Percentiles rank a stretch among this genome's conserved stretches.
These are phyloP conservation scores for Hippocampus abdominalis DNA, from an alignment of 2,113 vertebrate species.

Conservation along the genomic window DNA sequence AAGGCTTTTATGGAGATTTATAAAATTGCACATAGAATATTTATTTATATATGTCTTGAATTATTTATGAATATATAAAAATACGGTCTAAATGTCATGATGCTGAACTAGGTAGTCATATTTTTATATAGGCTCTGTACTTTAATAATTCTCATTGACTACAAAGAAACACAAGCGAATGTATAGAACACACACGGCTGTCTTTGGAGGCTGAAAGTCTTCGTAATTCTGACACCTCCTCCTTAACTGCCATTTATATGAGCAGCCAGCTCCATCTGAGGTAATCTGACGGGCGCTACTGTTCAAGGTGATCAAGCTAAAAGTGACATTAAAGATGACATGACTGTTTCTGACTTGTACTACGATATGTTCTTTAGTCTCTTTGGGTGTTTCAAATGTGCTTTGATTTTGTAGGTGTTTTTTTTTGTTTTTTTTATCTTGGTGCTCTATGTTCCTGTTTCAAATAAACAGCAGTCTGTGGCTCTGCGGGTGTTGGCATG, in stretches of 20 bases:
- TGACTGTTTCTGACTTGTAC: slow-evolving; percentile 50
- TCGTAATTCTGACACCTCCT: slow-evolving; percentile 20
- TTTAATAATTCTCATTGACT: slow-evolving; percentile 70
- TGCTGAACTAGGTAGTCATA: slow-evolving; percentile 65
- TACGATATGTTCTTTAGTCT: slow-evolving; percentile 39
- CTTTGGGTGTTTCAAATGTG: slow-evolving; percentile 56
- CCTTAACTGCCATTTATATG: slow-evolving; percentile 53
- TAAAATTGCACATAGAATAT: slow-evolving; percentile 74
- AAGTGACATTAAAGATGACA: slow-evolving; percentile 31
- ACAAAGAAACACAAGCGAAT: slow-evolving; percentile 64
- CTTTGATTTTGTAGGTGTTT: slow-evolving; percentile 64
- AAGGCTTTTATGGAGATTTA: slow-evolving; percentile 74
- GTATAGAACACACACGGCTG: slow-evolving; percentile 64
- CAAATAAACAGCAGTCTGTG: slow-evolving; percentile 66
- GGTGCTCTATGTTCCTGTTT: slow-evolving; percentile 67
- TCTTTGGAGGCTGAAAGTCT: slow-evolving; percentile 49
- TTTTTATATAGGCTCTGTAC: slow-evolving; percentile 79
- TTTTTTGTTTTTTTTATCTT: slow-evolving; percentile 63
- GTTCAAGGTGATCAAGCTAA: slow-evolving; percentile 17
- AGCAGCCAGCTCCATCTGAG: slow-evolving; percentile 14
- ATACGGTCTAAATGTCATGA: slow-evolving; percentile 38
- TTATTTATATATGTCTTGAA: slow-evolving; percentile 77
- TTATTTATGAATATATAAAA: slow-evolving; percentile 63
- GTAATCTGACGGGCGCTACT: slow-evolving; percentile 16
- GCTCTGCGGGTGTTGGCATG: slow-evolving; percentile 22